phyloP scores from a whole-genome alignment of 2,888 invertebrate genomes.

The Geophilus truncorum region DNA sequence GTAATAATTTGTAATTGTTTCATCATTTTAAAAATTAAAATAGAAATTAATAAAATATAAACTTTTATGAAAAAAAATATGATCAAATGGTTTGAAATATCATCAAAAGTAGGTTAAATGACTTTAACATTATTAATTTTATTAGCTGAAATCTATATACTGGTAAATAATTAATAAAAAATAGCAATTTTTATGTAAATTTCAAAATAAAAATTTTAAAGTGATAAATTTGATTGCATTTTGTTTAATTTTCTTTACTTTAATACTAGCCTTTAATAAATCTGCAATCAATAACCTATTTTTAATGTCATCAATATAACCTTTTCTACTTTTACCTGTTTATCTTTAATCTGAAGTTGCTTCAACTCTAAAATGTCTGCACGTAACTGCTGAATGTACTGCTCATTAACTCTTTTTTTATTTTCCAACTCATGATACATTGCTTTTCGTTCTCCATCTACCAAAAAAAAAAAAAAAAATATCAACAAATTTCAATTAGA shows the following conservation, averaged over 20 bases:
- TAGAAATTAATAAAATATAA: neutral
- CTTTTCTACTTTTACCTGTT: neutral
- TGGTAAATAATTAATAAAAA: too few relatives aligned
- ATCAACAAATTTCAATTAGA: too few relatives aligned
- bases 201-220: too few relatives aligned
- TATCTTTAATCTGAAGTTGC: neutral
- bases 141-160: neutral
- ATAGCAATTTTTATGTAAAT: too few relatives aligned
- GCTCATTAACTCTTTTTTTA: constrained; percentile 5
- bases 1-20: too few relatives aligned
- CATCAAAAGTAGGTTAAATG: too few relatives aligned
- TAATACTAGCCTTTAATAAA: too few relatives aligned
- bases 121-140: neutral
- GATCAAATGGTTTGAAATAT: neutral
- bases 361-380: neutral
- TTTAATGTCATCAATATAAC: too few relatives aligned
- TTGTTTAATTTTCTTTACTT: too few relatives aligned
- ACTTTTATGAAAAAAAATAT: neutral
- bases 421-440: constrained; percentile 29
- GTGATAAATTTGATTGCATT: too few relatives aligned
- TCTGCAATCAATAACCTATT: too few relatives aligned
- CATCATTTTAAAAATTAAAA: neutral
- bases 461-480: neutral
- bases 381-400: constrained; percentile 10
- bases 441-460: constrained; percentile 22